These are phyloP conservation scores for Apomyelois bistriatella DNA, from an alignment of 2,888 invertebrate genomes.

Conservation along the genomic window DNA sequence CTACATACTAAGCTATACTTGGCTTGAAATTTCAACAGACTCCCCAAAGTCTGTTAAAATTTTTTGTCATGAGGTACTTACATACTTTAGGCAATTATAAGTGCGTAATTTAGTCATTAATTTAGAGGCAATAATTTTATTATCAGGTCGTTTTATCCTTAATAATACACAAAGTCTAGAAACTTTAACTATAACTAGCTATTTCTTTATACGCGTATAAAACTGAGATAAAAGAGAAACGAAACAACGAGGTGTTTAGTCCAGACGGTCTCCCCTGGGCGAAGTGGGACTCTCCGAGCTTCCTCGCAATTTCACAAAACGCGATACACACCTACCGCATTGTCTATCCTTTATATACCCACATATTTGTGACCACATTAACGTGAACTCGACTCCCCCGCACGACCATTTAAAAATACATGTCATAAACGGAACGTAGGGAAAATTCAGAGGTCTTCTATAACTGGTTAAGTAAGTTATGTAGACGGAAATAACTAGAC, in stretches of 20 bases:
- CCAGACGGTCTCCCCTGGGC: constrained; percentile 68
- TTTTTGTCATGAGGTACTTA: no score
- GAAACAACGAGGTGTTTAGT: constrained; percentile 68
- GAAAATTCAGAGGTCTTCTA: constrained; percentile 38
- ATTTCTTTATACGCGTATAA: constrained; percentile 16
- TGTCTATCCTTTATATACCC: constrained; percentile 44
- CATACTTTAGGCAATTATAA: no score
- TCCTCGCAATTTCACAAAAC: constrained; percentile 73
- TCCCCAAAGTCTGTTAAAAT: no score
- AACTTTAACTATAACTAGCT: neutral
- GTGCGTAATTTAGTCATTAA: no score
- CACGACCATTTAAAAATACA: constrained; percentile 27
- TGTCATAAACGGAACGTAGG: constrained; percentile 25
- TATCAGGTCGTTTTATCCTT: no score
- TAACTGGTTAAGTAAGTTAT: constrained; percentile 43
- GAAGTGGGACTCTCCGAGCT: constrained; percentile 45
- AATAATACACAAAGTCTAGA: no score
- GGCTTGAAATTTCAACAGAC: no score
- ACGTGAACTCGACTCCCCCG: constrained; percentile 36
- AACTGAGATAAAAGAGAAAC: constrained; percentile 46
- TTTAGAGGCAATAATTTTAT: no score
- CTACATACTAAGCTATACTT: no score
- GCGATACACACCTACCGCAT: constrained; percentile 48
- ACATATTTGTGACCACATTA: constrained; percentile 46
- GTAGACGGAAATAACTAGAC: constrained; percentile 70